Percentiles rank a stretch among this genome's conserved stretches.
Conservation (phyloP, 2,797 vertebrate species). For the Manis javanica region DNA sequence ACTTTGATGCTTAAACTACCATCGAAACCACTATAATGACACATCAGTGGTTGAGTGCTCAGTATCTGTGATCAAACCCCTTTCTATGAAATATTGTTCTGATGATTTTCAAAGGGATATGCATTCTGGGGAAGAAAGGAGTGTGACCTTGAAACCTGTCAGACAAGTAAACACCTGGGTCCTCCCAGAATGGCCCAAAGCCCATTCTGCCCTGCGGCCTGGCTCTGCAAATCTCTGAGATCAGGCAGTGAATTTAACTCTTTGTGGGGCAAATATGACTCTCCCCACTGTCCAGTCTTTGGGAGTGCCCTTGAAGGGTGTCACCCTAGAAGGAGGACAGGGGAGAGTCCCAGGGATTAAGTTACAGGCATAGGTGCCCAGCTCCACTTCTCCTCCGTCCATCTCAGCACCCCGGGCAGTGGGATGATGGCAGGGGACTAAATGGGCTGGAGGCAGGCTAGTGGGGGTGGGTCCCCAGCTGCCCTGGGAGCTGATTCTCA, state of each 20-base stretch:
- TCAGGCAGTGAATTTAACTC: not conserved
- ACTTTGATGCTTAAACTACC: too few relatives aligned
- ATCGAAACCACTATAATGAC: not conserved
- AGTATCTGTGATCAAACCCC: not conserved
- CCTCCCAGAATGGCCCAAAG: not conserved
- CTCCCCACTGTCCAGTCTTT: not conserved
- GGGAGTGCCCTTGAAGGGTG: not conserved
- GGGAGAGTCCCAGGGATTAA: too few relatives aligned
- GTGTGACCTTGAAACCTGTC: not conserved
- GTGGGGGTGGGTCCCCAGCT: rapidly evolving
- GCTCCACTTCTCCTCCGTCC: not conserved
- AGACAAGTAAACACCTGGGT: not conserved
- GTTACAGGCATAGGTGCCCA: not conserved
- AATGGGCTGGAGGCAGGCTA: not conserved
- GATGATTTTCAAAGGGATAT: not conserved
- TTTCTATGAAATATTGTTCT: not conserved
- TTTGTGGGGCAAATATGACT: not conserved
- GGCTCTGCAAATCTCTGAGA: not conserved
- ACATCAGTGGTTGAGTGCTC: not conserved
- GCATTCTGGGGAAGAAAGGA: not conserved
- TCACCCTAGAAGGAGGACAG: not conserved
- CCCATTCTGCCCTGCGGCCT: not conserved
- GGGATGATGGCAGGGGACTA: rapidly evolving
- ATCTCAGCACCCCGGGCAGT: not conserved
- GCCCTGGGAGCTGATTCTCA: not conserved